phyloP scores from a whole-genome alignment of 2,888 invertebrate genomes.

The Xestia rhomboidea region DNA sequence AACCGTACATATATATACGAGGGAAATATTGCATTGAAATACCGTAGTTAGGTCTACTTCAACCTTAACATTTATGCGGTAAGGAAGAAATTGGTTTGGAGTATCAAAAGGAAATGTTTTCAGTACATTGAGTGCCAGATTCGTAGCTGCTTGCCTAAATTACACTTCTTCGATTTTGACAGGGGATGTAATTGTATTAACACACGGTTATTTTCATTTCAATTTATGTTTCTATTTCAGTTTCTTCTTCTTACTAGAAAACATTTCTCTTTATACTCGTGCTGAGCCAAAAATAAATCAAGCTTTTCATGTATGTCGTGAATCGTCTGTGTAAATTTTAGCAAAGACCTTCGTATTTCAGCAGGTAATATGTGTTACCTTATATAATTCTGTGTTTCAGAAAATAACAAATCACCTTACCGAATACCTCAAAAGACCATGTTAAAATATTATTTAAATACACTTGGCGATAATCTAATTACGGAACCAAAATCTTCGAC shows the following conservation, averaged over 20 bases:
- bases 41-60: constrained; percentile 25
- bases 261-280: neutral
- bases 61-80: constrained; percentile 27
- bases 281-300: constrained; percentile 21
- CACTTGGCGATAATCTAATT: constrained; percentile 29
- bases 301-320: constrained; percentile 10
- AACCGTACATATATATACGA: constrained; percentile 66
- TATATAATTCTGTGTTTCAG: constrained; percentile 5
- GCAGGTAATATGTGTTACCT: neutral
- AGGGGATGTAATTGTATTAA: constrained; percentile 57
- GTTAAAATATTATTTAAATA: constrained; percentile 21
- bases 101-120: constrained; percentile 68
- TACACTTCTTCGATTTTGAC: constrained; percentile 73
- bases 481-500: constrained; percentile 24
- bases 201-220: constrained; percentile 30
- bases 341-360: constrained; percentile 20
- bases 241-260: constrained; percentile 14
- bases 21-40: constrained; percentile 21
- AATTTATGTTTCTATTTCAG: constrained; percentile 3
- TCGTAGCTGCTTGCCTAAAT: constrained; percentile 70
- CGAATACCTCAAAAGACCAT: neutral
- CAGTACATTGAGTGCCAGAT: constrained; percentile 54
- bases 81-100: constrained; percentile 42
- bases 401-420: neutral
- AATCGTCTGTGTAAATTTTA: constrained; percentile 17